Evolutionary conservation across 2,797 vertebrate species (phyloP).

Genomic region (Mycteria americana): DNA sequence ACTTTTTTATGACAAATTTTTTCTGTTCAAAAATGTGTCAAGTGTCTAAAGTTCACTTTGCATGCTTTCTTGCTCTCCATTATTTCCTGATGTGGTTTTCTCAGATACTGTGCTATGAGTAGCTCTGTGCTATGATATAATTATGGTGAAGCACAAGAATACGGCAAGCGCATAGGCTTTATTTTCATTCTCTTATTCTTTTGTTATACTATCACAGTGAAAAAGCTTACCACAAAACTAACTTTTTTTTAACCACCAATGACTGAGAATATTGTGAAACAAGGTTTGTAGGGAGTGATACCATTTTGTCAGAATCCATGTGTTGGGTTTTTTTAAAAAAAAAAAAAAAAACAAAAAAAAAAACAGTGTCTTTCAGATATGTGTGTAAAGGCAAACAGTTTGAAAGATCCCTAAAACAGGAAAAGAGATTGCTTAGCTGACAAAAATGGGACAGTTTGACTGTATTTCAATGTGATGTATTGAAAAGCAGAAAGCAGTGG

Average conservation of each 20-base stretch:
- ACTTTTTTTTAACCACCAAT: background rate
- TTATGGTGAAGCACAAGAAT: background rate
- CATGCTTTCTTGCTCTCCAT: accelerated
- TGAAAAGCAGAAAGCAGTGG: background rate
- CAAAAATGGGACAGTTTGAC: background rate
- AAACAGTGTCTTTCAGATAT: background rate
- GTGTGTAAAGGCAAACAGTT: background rate
- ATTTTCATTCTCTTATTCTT: background rate
- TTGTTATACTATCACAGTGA: background rate
- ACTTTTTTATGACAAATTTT: background rate
- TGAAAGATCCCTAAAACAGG: background rate
- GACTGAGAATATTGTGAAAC: background rate
- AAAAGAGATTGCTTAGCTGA: background rate
- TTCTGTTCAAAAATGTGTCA: background rate
- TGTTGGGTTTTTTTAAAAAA: background rate
- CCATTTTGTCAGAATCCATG: background rate
- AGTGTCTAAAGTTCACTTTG: background rate
- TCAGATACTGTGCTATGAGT: background rate
- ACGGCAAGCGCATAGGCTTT: background rate
- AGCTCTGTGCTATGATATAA: background rate
- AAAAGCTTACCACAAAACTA: background rate
- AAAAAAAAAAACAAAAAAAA: too few species aligned
- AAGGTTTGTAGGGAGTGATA: background rate
- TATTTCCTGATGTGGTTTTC: background rate
- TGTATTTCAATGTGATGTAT: background rate